These are phyloP conservation scores for Sanderia malayensis DNA, from an alignment of 30 jellyfish, hydroid and myxozoan genomes.

Conservation along the genomic window DNA sequence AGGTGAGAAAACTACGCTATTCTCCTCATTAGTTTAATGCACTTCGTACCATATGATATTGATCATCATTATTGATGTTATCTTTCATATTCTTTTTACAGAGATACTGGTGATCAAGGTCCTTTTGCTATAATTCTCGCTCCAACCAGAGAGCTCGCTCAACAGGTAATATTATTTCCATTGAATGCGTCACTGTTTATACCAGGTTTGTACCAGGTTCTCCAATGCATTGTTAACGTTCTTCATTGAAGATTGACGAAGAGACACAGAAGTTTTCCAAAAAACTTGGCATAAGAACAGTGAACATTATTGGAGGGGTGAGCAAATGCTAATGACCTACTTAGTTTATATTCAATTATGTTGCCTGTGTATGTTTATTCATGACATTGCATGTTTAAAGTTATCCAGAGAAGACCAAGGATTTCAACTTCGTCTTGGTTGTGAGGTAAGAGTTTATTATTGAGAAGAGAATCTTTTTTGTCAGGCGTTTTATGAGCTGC, in stretches of 20 bases:
- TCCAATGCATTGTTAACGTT: too few relatives aligned
- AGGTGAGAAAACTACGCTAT: too few relatives aligned
- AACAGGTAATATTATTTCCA: too few relatives aligned
- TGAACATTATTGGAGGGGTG: constrained; percentile 96
- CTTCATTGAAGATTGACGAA: constrained; percentile 77
- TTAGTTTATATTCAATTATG: too few relatives aligned
- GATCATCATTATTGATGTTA: too few relatives aligned
- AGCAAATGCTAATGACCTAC: background rate
- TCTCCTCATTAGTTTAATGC: too few relatives aligned
- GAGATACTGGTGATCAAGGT: constrained; percentile 84
- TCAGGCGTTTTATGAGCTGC: too few relatives aligned
- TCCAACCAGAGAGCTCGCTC: constrained; percentile 98
- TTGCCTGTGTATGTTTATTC: background rate
- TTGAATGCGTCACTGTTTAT: too few relatives aligned
- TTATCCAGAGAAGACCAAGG: constrained; percentile 98
- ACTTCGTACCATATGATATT: too few relatives aligned
- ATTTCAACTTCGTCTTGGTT: constrained; percentile 89
- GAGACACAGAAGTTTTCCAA: constrained; percentile 92
- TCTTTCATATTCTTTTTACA: too few relatives aligned
- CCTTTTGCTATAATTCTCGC: constrained; percentile 98
- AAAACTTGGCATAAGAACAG: constrained; percentile 88
- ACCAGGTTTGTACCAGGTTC: too few relatives aligned
- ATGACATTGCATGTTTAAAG: constrained; percentile 13
- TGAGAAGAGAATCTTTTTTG: too few relatives aligned
- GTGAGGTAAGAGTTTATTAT: constrained; percentile 97